Evolutionary conservation across 2,797 vertebrate genomes (phyloP).

Genomic region (Liparis tanakae): DNA sequence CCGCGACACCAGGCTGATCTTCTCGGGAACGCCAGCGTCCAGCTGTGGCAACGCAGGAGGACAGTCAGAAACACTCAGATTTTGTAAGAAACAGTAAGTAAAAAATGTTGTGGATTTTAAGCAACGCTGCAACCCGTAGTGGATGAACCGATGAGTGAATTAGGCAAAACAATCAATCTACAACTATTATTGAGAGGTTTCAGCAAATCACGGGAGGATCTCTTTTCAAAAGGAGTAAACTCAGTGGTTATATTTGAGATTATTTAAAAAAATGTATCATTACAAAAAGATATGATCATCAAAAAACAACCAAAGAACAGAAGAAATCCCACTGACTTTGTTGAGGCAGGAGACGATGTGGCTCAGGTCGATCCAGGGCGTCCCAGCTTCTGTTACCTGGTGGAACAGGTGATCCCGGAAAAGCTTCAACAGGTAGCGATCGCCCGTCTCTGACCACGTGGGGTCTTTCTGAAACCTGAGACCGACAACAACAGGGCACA

Average conservation of each 20-base stretch:
- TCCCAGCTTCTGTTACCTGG: constrained; percentile 97
- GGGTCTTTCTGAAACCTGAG: constrained; percentile 98
- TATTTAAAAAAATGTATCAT: no score
- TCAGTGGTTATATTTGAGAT: background rate
- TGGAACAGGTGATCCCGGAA: constrained; percentile 99
- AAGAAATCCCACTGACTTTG: constrained; percentile 86
- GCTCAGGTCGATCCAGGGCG: constrained; percentile 99
- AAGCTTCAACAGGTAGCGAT: constrained; percentile 98
- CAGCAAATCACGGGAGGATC: no score
- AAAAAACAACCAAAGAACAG: background rate
- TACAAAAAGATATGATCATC: no score
- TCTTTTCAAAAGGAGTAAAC: background rate
- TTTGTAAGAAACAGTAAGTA: background rate
- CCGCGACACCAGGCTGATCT: constrained; percentile 98
- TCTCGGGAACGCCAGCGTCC: constrained; percentile 98
- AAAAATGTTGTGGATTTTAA: background rate
- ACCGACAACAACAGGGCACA: constrained; percentile 11
- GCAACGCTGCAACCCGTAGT: background rate
- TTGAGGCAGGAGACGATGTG: constrained; percentile 99
- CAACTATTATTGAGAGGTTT: background rate
- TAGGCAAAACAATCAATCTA: background rate
- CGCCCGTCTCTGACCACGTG: constrained; percentile 98
- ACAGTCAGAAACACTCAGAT: background rate
- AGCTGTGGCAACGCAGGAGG: constrained; percentile 80
- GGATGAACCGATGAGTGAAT: background rate